Percentiles rank a stretch among this genome's conserved stretches.
These are phyloP conservation scores for Elaphurus davidianus DNA, from an alignment of 2,113 vertebrate genomes.

Conservation along the genomic window DNA sequence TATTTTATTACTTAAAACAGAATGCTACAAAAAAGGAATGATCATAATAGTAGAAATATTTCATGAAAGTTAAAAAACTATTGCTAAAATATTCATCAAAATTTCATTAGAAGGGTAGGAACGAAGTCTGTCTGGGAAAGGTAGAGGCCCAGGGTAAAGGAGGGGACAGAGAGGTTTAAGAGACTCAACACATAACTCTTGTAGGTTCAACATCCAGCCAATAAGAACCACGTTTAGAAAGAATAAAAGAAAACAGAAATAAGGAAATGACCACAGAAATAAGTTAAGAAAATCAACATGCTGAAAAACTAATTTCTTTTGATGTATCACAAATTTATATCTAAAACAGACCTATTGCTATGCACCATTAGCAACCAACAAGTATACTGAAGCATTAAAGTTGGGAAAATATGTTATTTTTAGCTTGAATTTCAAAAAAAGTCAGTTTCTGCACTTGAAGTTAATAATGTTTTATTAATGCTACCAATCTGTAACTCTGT, in stretches of 20 bases:
- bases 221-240: neutral
- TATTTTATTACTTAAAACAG: neutral
- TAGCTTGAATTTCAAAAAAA: conserved; percentile 83
- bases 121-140: neutral
- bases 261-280: neutral
- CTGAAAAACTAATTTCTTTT: conserved; percentile 29
- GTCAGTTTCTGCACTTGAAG: conserved; percentile 81
- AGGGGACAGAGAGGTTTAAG: neutral
- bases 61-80: neutral
- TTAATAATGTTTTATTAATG: conserved; percentile 89
- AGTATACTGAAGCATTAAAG: conserved; percentile 82
- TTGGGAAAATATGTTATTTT: conserved; percentile 77
- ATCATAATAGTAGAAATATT: neutral
- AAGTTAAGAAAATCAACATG: neutral
- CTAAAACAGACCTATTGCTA: conserved; percentile 87
- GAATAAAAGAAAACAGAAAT: neutral
- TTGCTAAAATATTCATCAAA: neutral
- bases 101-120: neutral
- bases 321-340: conserved; percentile 72
- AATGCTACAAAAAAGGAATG: neutral
- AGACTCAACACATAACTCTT: neutral
- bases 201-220: neutral
- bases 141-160: neutral
- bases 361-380: conserved; percentile 83
- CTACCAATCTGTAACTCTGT: conserved; percentile 82